Base-by-base conservation (phyloP, 2,113 vertebrate genomes). In the Hippoglossus stenolepis region DNA sequence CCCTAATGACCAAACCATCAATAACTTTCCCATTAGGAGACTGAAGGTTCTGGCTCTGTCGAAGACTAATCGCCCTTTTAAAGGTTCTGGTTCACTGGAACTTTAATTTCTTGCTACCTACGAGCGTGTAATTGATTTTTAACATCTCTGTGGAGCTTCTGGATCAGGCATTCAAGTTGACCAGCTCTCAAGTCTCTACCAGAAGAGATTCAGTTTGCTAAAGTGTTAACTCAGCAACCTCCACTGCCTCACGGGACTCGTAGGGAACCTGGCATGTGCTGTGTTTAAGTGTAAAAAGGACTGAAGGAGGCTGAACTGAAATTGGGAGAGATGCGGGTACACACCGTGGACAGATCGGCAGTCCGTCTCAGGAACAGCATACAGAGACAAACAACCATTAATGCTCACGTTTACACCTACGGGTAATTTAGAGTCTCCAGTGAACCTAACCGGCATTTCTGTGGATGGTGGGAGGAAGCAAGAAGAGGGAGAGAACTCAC, bases 1-100 rank as follows among this genome's bases (percentile, higher is more conserved):
- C 65, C 49, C 47, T 71, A 65, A 74, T 80, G 62, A 89, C 40
- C 40, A 60, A 54, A 75, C 24, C 31, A 67, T 80, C 54, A 76
- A 65, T 72, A 82, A 74, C 62, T 23, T 60, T 83, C 51, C 62
- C 64, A 77, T 26, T 14, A 20, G 35, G 45, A 81, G 61, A 72
- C 40, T 43, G 40, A 43, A 43, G 35, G 40, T 13, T 43, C 40
- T 43, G 40, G 40, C 45, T 59, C 40, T 21, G 38, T 9, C 26
- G 15, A 20, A 49, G 38, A 76, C 21, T 11, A 17, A 31, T 74
- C 51, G 38, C 59, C 31, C 11, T 15, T 43, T 45, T 15, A 24
- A 64, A 35, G 17, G n/a, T 21, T 69, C n/a, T 56, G 57, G 26
- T 74, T 58, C 38, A 67, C 2, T 67, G 23, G 5, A 43, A 65